Conservation (phyloP, 2,797 vertebrate genomes). For the Onychomys arenicola region DNA sequence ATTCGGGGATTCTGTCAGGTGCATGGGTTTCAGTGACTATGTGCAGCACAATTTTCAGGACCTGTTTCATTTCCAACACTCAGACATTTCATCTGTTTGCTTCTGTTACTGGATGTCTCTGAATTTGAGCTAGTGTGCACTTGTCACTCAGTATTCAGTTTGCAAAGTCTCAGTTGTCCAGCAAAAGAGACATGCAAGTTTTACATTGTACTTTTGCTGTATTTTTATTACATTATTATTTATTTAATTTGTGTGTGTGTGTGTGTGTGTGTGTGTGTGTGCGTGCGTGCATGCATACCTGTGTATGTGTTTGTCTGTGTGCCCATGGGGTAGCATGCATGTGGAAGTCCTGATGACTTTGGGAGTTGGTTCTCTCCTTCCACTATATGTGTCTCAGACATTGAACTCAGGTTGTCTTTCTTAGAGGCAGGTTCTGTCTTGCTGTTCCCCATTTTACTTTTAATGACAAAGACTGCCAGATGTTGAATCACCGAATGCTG, state of each 20-base stretch:
- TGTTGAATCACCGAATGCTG: not conserved
- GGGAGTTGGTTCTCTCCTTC: not conserved
- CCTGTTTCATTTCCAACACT: not conserved
- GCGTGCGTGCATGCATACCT: no score
- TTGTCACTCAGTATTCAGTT: not conserved
- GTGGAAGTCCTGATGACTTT: not conserved
- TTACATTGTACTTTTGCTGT: not conserved
- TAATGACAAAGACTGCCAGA: not conserved
- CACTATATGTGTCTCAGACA: not conserved
- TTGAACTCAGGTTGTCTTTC: not conserved
- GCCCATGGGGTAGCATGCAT: not conserved
- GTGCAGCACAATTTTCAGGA: not conserved
- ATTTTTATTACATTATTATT: not conserved
- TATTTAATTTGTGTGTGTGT: not conserved
- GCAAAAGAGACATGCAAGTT: not conserved
- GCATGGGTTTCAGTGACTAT: not conserved
- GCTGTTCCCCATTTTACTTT: not conserved
- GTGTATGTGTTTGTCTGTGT: no score
- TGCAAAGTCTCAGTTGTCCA: not conserved
- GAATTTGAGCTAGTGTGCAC: not conserved
- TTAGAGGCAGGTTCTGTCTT: not conserved
- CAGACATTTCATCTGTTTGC: rapidly evolving
- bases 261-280: not conserved
- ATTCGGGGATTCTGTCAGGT: not conserved
- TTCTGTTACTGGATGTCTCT: not conserved